Conservation (phyloP, 1,140 invertebrate genomes). For the Macrotrachela quadricornifera region DNA sequence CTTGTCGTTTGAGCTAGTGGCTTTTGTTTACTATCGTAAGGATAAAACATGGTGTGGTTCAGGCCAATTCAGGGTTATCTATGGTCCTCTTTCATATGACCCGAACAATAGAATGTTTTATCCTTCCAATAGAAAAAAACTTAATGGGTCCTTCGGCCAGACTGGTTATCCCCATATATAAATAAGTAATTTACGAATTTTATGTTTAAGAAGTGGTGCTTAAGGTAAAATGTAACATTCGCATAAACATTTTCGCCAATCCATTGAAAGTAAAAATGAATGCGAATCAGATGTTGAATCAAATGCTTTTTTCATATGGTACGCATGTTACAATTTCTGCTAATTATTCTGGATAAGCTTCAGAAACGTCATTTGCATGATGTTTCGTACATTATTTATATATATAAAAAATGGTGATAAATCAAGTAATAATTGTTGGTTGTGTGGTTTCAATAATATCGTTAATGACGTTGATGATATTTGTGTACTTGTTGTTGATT, state of each 20-base stretch:
- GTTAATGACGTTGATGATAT: too few relatives aligned
- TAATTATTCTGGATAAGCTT: conserved; percentile 59
- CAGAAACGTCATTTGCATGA: conserved; percentile 71
- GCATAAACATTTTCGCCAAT: conserved; percentile 59
- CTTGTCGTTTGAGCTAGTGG: too few relatives aligned
- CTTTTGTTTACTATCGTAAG: too few relatives aligned
- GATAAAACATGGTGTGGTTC: too few relatives aligned
- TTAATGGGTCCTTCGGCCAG: too few relatives aligned
- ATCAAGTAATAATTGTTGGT: conserved; percentile 8
- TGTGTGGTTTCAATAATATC: too few relatives aligned
- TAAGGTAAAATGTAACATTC: conserved; percentile 78
- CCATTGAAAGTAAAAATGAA: conserved; percentile 5
- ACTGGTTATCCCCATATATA: too few relatives aligned
- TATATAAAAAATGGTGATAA: conserved; percentile 91
- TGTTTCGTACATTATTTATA: conserved; percentile 71
- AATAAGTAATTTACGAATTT: conserved; percentile 47
- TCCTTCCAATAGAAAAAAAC: too few relatives aligned
- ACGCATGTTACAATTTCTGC: conserved; percentile 80
- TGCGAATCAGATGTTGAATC: not conserved
- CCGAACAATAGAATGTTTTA: too few relatives aligned
- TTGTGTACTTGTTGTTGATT: too few relatives aligned
- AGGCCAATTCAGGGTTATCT: too few relatives aligned
- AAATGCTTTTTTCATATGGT: conserved; percentile 40
- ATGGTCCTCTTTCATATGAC: too few relatives aligned
- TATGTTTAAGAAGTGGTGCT: conserved; percentile 33